Evolutionary conservation across 1,140 invertebrate genomes (phyloP).

Genomic region (Diprion similis): DNA sequence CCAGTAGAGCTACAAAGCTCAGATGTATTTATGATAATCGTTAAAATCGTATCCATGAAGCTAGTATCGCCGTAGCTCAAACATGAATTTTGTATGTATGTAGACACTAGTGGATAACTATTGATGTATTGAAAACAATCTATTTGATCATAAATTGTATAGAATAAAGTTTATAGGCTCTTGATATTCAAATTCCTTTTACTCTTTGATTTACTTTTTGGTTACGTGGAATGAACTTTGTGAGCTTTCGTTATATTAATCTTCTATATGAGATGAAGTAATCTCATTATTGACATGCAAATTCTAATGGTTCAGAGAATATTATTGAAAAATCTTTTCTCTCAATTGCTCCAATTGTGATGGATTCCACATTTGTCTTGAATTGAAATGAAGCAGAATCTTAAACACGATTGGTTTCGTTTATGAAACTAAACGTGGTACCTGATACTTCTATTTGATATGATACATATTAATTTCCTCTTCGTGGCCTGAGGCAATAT

Average conservation of each 20-base stretch:
- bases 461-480: not conserved
- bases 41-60: conserved; percentile 12
- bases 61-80: conserved; percentile 6
- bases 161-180: conserved; percentile 19
- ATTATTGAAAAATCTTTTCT: too few relatives aligned
- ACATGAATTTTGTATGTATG: conserved; percentile 17
- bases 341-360: not conserved
- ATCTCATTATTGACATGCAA: too few relatives aligned
- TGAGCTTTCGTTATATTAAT: too few relatives aligned
- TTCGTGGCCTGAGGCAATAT: not conserved
- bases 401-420: not conserved
- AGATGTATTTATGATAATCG: conserved; percentile 7
- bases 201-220: not conserved
- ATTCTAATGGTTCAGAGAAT: too few relatives aligned
- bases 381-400: too few relatives aligned
- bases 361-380: not conserved
- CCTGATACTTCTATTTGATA: too few relatives aligned
- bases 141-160: conserved; percentile 23
- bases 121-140: conserved; percentile 24
- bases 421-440: not conserved
- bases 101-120: conserved; percentile 19
- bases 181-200: conserved; percentile 25
- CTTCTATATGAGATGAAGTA: too few relatives aligned
- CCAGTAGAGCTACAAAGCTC: conserved; percentile 5
- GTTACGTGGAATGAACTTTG: not conserved